Base-by-base conservation (phyloP, 2,797 vertebrate genomes). In the Neostethus bicornis region DNA sequence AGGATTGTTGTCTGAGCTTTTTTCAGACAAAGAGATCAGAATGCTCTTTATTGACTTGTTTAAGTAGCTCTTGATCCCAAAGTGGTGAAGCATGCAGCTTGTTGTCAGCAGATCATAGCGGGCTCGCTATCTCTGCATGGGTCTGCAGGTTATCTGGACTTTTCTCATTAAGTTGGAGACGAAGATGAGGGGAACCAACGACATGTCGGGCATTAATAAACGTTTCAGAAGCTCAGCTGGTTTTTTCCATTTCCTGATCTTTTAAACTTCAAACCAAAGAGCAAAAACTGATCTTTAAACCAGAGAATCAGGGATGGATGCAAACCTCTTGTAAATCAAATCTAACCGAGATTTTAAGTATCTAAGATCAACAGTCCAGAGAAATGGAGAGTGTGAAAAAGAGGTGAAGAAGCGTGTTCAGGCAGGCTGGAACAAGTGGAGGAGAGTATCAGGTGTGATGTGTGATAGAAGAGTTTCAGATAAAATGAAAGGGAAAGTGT, bases 141-240 rank as follows among this genome's bases (percentile, higher is more conserved):
- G 72, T 69, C 84, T 72, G 17, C 51, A 81, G 77, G 70, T 77
- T 85, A 87, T 88, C 83, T 83, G 82, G 73, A 76, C 75, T 82
- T 85, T 87, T 85, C 83, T 87, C 83, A 85, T 88, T 86, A 88
- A 79, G 71, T 56, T 71, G 34, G 42, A 83, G 82, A 88, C 86
- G 80, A 85, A 87, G 84, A 81, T 51, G 35, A 60, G 83, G 86
- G 85, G 77, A 73, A 84, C 81, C 71, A n/a, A n/a, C 79, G 71
- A 71, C 72, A 69, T 38, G 61, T 57, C 74, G 70, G 74, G 76
- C 76, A 73, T 86, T 85, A 80, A 85, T 87, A 79, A 87, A 81
- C 55, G 71, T 61, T 78, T 73, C 64, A 51, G 51, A 62, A 73
- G 49, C 64, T 69, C 68, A 65, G 44, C 57, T 58, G 46, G 53